phyloP scores from a whole-genome alignment of 1,140 invertebrate species.

The Caenorhabditis latens region DNA sequence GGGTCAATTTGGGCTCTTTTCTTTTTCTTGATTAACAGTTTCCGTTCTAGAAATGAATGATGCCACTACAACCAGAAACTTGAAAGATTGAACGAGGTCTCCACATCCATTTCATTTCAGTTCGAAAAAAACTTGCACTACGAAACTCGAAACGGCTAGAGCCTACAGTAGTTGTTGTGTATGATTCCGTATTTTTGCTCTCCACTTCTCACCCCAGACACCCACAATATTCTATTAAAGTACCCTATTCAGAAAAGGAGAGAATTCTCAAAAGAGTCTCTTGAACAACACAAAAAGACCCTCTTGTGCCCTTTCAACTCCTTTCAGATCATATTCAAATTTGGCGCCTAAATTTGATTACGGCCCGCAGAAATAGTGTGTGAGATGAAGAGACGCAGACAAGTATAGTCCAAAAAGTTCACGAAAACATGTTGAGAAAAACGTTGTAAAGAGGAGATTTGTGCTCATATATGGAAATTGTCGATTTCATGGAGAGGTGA shows the following conservation, averaged over 20 bases:
- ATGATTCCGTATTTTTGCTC: not conserved
- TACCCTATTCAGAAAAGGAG: conserved; percentile 6
- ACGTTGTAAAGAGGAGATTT: not conserved
- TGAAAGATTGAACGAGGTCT: too few relatives aligned
- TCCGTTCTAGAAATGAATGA: too few relatives aligned
- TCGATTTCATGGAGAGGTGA: not conserved
- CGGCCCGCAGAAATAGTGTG: not conserved
- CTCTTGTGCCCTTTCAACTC: conserved; percentile 3
- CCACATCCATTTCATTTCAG: too few relatives aligned
- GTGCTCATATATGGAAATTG: not conserved
- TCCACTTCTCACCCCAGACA: not conserved
- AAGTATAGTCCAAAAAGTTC: not conserved
- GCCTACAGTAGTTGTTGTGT: not conserved
- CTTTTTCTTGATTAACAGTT: too few relatives aligned
- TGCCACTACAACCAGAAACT: too few relatives aligned
- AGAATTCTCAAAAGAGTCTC: not conserved
- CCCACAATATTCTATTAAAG: conserved; percentile 1
- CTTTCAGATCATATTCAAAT: conserved; percentile 44
- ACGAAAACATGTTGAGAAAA: not conserved
- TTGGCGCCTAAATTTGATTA: not conserved
- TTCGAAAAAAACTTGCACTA: too few relatives aligned
- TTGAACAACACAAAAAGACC: conserved; percentile 10
- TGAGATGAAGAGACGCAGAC: conserved; percentile 6
- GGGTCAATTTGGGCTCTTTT: too few relatives aligned
- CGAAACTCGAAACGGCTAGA: not conserved